These are phyloP conservation scores for Pongo abelii DNA, from an alignment of 2,113 vertebrate genomes.

Conservation along the genomic window DNA sequence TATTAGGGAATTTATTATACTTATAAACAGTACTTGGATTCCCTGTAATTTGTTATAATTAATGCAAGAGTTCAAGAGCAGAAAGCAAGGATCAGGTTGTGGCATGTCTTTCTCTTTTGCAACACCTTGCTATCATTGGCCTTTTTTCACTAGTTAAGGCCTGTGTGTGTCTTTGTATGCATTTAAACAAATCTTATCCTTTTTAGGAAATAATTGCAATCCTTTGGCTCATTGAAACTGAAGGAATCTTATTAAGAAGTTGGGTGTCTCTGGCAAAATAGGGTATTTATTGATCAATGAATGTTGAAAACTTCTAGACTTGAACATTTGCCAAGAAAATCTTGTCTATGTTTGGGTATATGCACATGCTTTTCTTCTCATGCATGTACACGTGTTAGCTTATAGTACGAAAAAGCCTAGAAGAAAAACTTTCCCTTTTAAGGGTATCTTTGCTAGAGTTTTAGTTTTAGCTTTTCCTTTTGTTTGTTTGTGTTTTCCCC, in stretches of 20 bases:
- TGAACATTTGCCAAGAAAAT: conserved; percentile 14
- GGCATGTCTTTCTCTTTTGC: conserved; percentile 78
- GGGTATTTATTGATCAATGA: not conserved
- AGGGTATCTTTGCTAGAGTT: conserved; percentile 8
- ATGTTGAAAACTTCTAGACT: not conserved
- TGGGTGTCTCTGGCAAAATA: conserved; percentile 57
- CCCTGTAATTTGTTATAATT: conserved; percentile 89
- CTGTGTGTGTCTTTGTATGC: conserved; percentile 47
- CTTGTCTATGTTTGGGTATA: not conserved
- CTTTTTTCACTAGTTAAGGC: conserved; percentile 71
- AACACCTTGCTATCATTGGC: conserved; percentile 78
- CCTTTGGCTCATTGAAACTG: conserved; percentile 59
- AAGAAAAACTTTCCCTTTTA: conserved; percentile 44
- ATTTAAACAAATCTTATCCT: conserved; percentile 77
- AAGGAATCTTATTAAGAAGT: conserved; percentile 56
- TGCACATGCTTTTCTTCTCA: conserved; percentile 6
- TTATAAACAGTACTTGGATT: conserved; percentile 80
- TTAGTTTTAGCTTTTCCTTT: not conserved
- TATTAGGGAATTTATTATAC: conserved; percentile 83
- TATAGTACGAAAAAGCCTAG: conserved; percentile 36
- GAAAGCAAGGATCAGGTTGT: conserved; percentile 80
- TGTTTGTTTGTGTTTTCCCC: fast-evolving
- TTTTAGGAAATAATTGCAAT: conserved; percentile 73
- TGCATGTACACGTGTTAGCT: not conserved
- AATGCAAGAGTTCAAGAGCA: conserved; percentile 85